A percentile compares a stretch with the other conserved stretches of the same genome.
phyloP scores from a whole-genome alignment of 1,140 invertebrate genomes.

The Diabrotica undecimpunctata region DNA sequence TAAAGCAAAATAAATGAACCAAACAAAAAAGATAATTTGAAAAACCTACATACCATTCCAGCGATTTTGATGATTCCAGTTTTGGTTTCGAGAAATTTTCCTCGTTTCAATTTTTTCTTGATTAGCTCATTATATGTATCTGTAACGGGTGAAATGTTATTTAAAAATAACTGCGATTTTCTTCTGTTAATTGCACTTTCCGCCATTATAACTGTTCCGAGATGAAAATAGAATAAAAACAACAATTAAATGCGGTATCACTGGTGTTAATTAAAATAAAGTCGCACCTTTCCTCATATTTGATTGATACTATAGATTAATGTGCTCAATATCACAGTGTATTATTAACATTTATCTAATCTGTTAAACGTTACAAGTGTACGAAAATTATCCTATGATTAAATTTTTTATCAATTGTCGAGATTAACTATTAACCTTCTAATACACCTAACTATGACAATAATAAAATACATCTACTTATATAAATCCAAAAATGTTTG shows the following conservation, averaged over 20 bases:
- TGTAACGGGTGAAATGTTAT: slow-evolving; percentile 25
- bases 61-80: slow-evolving; percentile 29
- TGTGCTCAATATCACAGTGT: background rate
- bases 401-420: background rate
- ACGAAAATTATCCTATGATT: background rate
- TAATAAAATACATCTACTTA: too few species aligned
- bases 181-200: slow-evolving; percentile 22
- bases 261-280: background rate
- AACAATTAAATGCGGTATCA: background rate
- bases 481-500: too few species aligned
- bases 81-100: slow-evolving; percentile 28
- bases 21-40: background rate
- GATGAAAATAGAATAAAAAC: background rate
- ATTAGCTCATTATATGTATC: slow-evolving; percentile 30
- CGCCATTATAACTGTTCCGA: slow-evolving; percentile 18
- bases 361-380: background rate
- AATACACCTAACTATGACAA: too few species aligned
- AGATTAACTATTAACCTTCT: too few species aligned
- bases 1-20: too few species aligned
- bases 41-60: slow-evolving; percentile 25
- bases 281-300: background rate
- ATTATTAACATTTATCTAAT: background rate
- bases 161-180: slow-evolving; percentile 30
- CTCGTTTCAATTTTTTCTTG: slow-evolving; percentile 25
- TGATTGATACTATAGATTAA: background rate